Conservation (phyloP, 2,888 invertebrate species). For the Hylaea fasciaria region DNA sequence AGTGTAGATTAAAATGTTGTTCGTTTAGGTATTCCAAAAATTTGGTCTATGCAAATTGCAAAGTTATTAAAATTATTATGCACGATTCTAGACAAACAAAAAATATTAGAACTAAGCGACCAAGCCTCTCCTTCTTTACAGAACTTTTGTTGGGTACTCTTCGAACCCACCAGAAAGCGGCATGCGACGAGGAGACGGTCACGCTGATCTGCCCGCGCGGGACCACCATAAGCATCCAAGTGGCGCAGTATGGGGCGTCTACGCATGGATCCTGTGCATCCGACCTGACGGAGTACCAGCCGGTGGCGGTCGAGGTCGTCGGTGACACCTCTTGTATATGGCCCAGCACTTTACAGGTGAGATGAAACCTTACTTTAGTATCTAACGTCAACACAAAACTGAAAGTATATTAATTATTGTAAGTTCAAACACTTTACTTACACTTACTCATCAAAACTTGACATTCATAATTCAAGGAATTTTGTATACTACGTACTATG, state of each 20-base stretch:
- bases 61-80: no score
- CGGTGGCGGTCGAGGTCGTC: constrained; percentile 80
- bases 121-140: constrained; percentile 68
- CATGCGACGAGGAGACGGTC: constrained; percentile 96
- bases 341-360: constrained; percentile 92
- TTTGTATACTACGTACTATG: no score
- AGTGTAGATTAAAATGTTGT: no score
- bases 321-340: constrained; percentile 90
- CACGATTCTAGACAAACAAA: no score
- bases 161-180: constrained; percentile 95
- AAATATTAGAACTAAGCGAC: no score
- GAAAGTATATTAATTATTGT: no score
- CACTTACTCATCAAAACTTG: no score
- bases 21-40: no score
- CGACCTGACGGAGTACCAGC: constrained; percentile 79
- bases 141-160: constrained; percentile 96
- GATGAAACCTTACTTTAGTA: constrained; percentile 38
- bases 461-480: no score
- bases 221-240: constrained; percentile 95
- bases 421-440: no score
- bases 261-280: constrained; percentile 80
- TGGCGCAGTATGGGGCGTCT: constrained; percentile 94
- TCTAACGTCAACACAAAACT: no score
- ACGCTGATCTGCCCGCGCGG: constrained; percentile 95
- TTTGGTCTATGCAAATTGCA: no score